Percentiles rank a stretch among this genome's conserved stretches.
Evolutionary conservation across 2,113 vertebrate species (phyloP).

Genomic region (Mustela nigripes): DNA sequence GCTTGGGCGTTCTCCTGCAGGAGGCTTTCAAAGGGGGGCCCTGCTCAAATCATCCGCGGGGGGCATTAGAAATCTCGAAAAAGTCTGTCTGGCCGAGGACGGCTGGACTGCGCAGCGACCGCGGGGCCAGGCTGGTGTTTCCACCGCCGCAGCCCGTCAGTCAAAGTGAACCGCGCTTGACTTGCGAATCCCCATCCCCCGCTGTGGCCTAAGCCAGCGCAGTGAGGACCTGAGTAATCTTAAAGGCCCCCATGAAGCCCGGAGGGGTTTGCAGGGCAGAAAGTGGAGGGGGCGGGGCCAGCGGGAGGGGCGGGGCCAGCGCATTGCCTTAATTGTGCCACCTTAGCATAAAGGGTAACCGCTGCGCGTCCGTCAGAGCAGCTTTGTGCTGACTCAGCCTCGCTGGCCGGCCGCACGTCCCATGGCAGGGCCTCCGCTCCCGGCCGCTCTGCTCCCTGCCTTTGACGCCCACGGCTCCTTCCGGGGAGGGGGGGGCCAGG

Average conservation of each 20-base stretch:
- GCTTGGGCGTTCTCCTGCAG: slow-evolving; percentile 80
- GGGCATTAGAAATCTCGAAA: slow-evolving; percentile 82
- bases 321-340: slow-evolving; percentile 68
- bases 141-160: slow-evolving; percentile 82
- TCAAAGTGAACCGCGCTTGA: slow-evolving; percentile 80
- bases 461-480: accelerated
- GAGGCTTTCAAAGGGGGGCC: slow-evolving; percentile 75
- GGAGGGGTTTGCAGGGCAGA: accelerated
- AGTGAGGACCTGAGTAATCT: slow-evolving; percentile 58
- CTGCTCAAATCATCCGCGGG: slow-evolving; percentile 78
- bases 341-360: slow-evolving; percentile 85
- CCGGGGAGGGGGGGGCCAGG: no score
- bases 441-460: not conserved
- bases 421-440: slow-evolving; percentile 90
- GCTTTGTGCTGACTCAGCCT: slow-evolving; percentile 93
- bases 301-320: not conserved
- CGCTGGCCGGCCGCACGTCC: slow-evolving; percentile 87
- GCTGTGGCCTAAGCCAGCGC: slow-evolving; percentile 78
- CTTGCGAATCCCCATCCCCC: slow-evolving; percentile 68
- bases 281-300: not conserved
- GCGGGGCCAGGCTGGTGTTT: slow-evolving; percentile 85
- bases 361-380: slow-evolving; percentile 84
- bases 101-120: slow-evolving; percentile 83
- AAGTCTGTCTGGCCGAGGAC: slow-evolving; percentile 82
- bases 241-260: slow-evolving; percentile 31